Conservation (phyloP, 2,888 invertebrate genomes). For the Monopis laevigella region DNA sequence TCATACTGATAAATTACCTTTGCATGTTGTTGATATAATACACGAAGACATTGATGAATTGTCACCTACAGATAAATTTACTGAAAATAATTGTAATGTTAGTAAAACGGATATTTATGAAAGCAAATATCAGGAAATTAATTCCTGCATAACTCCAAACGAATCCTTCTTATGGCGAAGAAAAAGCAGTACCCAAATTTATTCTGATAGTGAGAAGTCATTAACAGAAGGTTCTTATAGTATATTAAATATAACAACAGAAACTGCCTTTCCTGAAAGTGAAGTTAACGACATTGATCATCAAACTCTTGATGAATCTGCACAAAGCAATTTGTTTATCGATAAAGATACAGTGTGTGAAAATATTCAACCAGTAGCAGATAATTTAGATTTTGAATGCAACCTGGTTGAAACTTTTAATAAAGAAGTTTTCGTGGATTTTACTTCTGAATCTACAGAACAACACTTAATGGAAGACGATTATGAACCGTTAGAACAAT, state of each 20-base stretch:
- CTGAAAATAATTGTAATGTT: conserved; percentile 11
- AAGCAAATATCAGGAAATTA: conserved; percentile 35
- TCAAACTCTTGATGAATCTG: conserved; percentile 28
- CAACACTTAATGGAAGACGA: conserved; percentile 41
- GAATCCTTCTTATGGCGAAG: conserved; percentile 73
- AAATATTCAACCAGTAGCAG: conserved; percentile 26
- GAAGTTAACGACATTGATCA: background rate
- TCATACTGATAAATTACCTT: conserved; percentile 49
- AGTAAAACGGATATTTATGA: conserved; percentile 19
- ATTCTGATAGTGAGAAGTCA: conserved; percentile 45
- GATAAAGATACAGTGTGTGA: conserved; percentile 13
- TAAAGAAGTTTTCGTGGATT: conserved; percentile 47
- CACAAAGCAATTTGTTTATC: conserved; percentile 21
- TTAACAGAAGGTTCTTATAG: conserved; percentile 42
- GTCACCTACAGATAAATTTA: conserved; percentile 9
- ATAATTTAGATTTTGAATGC: conserved; percentile 49
- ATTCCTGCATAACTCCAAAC: conserved; percentile 64
- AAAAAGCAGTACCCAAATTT: conserved; percentile 50
- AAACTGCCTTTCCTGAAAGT: background rate
- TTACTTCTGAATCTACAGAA: conserved; percentile 36
- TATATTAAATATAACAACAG: conserved; percentile 32
- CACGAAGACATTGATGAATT: conserved; percentile 49
- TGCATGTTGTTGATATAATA: conserved; percentile 55
- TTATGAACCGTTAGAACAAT: conserved; percentile 55
- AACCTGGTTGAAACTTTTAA: conserved; percentile 55